These are phyloP conservation scores for Sebastes oblongus DNA, from an alignment of 2,797 vertebrate genomes.

Conservation along the genomic window DNA sequence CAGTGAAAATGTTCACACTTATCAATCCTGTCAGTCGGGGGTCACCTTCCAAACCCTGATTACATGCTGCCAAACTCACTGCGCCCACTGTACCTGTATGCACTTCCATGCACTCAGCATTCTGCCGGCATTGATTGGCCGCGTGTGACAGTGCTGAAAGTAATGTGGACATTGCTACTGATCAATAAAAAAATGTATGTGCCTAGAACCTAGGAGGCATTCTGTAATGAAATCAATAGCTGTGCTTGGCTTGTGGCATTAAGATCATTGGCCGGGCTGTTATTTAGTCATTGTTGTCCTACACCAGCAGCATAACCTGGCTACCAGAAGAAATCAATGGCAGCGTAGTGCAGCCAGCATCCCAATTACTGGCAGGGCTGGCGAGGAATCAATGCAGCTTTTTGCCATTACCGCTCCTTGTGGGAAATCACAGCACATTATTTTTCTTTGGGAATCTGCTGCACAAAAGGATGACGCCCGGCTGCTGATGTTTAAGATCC, in stretches of 20 bases:
- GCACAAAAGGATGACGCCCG: conserved; percentile 22
- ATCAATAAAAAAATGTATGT: conserved; percentile 84
- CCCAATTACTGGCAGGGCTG: conserved; percentile 78
- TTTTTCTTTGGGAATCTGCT: conserved; percentile 48
- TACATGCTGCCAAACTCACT: conserved; percentile 54
- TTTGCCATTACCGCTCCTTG: conserved; percentile 74
- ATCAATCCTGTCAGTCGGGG: conserved; percentile 42
- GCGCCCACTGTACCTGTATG: conserved; percentile 33
- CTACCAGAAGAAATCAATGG: conserved; percentile 81
- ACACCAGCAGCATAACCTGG: conserved; percentile 73
- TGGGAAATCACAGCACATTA: conserved; percentile 76
- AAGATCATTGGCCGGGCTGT: conserved; percentile 77
- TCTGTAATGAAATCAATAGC: conserved; percentile 84
- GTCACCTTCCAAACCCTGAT: conserved; percentile 60
- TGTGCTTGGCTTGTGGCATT: conserved; percentile 80
- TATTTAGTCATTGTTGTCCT: conserved; percentile 82
- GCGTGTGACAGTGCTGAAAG: conserved; percentile 73
- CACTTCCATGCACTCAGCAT: conserved; percentile 57
- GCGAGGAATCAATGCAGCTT: conserved; percentile 76
- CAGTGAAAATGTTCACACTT: conserved; percentile 40
- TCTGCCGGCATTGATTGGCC: conserved; percentile 62
- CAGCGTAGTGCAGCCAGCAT: conserved; percentile 74
- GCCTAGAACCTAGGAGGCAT: conserved; percentile 78
- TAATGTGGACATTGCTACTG: conserved; percentile 71
- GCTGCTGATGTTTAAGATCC: conserved; percentile 35